A percentile compares a stretch with the other conserved stretches of the same genome.
phyloP scores from a whole-genome alignment of 2,888 invertebrate genomes.

The Brachyptera putata region DNA sequence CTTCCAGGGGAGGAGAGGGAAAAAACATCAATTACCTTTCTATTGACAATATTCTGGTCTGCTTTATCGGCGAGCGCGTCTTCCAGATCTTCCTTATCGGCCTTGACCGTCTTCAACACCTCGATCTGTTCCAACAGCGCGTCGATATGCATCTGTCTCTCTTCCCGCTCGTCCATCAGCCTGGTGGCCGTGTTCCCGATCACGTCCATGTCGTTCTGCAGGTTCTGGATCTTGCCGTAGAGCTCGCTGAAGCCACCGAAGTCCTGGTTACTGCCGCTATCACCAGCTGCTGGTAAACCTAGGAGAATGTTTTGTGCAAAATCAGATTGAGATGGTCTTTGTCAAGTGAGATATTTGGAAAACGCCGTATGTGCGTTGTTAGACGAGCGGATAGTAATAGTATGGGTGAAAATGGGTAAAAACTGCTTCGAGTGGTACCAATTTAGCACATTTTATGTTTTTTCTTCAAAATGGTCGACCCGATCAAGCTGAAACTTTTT shows the following conservation, averaged over 20 bases:
- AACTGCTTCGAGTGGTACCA: too few species aligned
- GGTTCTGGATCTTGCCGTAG: constrained; percentile 42
- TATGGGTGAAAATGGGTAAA: too few species aligned
- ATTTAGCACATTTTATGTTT: too few species aligned
- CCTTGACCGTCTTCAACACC: constrained; percentile 59
- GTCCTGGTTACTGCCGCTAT: constrained; percentile 33
- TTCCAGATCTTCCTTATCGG: constrained; percentile 66
- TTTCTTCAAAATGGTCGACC: too few species aligned
- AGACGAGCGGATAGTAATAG: too few species aligned
- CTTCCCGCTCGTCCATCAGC: constrained; percentile 54
- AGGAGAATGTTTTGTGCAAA: too few species aligned
- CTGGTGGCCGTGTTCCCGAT: constrained; percentile 44
- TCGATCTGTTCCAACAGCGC: constrained; percentile 61
- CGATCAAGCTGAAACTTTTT: too few species aligned
- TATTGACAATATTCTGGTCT: constrained; percentile 61
- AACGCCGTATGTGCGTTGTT: too few species aligned
- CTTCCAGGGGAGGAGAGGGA: too few species aligned
- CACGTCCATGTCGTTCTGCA: constrained; percentile 46
- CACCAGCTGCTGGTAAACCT: constrained; percentile 35
- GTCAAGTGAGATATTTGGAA: too few species aligned
- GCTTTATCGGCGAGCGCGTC: constrained; percentile 72
- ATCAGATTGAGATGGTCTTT: too few species aligned
- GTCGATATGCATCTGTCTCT: constrained; percentile 53
- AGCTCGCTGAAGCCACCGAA: constrained; percentile 41
- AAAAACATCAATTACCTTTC: too few species aligned